phyloP scores from a whole-genome alignment of 2,113 vertebrate species.

The Halichoerus grypus region DNA sequence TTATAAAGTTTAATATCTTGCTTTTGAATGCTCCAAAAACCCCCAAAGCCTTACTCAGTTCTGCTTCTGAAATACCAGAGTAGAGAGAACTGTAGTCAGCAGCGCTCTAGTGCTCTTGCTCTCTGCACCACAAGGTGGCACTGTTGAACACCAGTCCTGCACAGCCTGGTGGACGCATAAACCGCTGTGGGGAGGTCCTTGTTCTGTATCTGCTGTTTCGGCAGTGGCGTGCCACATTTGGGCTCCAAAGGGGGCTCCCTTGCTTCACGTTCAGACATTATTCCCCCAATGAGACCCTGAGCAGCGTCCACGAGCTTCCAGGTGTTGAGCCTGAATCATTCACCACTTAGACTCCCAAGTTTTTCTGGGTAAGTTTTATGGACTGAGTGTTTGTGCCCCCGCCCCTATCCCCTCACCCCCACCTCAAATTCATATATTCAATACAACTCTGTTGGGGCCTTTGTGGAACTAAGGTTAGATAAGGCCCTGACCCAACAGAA shows the following conservation, averaged over 20 bases:
- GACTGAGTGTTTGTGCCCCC: background rate
- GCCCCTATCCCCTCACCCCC: background rate
- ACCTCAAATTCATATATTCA: background rate
- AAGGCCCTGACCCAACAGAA: background rate
- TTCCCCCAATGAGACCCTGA: background rate
- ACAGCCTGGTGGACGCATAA: background rate
- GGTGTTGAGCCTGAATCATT: background rate
- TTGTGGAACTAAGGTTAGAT: background rate
- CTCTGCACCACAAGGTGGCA: background rate
- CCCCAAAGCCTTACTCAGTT: background rate
- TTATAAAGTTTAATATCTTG: constrained; percentile 14
- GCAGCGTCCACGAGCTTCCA: background rate
- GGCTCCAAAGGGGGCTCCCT: background rate
- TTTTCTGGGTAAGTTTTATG: background rate
- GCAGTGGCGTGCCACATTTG: background rate
- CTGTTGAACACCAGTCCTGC: background rate
- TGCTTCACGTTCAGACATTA: background rate
- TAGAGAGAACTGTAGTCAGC: background rate
- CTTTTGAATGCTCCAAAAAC: background rate
- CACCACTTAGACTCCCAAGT: too few relatives aligned
- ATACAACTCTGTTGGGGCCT: background rate
- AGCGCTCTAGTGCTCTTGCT: background rate
- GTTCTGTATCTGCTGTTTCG: background rate
- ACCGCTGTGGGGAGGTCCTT: too few relatives aligned
- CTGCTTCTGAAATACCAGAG: background rate